Percentiles rank a stretch among this genome's conserved stretches.
Evolutionary conservation across 2,888 invertebrate species (phyloP).

Genomic region (Falcaria lacertinaria): DNA sequence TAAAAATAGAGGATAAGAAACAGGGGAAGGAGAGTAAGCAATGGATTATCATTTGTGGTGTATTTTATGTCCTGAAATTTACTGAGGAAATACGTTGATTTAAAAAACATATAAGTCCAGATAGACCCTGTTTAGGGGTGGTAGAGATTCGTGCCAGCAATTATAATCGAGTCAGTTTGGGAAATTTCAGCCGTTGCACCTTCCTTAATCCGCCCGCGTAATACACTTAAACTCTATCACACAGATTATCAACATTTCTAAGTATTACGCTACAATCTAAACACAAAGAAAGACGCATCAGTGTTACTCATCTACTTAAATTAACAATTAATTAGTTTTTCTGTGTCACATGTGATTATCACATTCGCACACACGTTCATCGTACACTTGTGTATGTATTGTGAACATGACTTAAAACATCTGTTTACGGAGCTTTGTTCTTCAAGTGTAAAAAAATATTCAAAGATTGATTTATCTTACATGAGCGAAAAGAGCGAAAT

Average conservation of each 20-base stretch:
- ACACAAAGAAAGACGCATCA: conserved; percentile 7
- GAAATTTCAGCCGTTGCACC: too few relatives aligned
- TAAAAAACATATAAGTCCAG: too few relatives aligned
- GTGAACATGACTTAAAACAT: conserved; percentile 29
- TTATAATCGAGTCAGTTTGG: too few relatives aligned
- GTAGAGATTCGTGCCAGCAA: too few relatives aligned
- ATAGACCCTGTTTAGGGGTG: too few relatives aligned
- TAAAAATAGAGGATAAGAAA: not conserved
- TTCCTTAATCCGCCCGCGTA: too few relatives aligned
- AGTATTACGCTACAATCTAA: not conserved
- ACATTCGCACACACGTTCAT: conserved; percentile 1
- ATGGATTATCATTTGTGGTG: too few relatives aligned
- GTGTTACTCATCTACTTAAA: conserved; percentile 12
- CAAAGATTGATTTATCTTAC: conserved; percentile 23
- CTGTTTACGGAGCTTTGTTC: conserved; percentile 30
- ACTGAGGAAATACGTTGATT: too few relatives aligned
- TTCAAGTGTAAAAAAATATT: conserved; percentile 29
- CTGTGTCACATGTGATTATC: conserved; percentile 9
- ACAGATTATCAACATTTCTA: not conserved
- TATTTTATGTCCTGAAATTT: too few relatives aligned
- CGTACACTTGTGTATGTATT: conserved; percentile 16
- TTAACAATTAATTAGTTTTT: conserved; percentile 20
- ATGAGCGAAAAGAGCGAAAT: too few relatives aligned
- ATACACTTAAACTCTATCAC: too few relatives aligned
- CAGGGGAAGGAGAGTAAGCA: too few relatives aligned